Evolutionary conservation across 2,113 vertebrate genomes (phyloP), one percentile per base, ranked within the genome.

Genomic region (Nerophis lumbriciformis): DNA sequence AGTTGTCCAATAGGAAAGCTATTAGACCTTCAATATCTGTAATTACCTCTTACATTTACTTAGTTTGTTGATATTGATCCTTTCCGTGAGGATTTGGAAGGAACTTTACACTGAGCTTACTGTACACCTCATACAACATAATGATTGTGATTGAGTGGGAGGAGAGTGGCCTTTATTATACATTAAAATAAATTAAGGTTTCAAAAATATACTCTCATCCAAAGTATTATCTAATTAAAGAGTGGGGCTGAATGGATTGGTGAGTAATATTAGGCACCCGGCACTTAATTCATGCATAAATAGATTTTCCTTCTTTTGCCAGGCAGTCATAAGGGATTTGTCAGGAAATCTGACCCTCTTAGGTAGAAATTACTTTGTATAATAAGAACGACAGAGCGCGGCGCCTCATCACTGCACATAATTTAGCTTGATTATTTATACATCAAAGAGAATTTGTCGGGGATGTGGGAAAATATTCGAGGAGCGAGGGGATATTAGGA

Each of bases 381-480:
- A 95, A 96, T 94, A 95, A 91, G 93, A 94, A 93, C 92, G 90
- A 88, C 87, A 88, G 91, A 88, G 92, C 89, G 89, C 80, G 83
- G 64, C 88, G 90, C 89, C 91, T 94, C 90, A 79, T 90, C 89
- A 84, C 89, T 68, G 84, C 93, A 93, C 92, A 94, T 94, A 93
- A 95, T 96, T 97, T 94, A 91, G 90, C 92, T 91, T 92, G 94
- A 98, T 98, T 97, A 98, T 97, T 98, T 98, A 95, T 96, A 98
- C 94, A 98, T 97, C 94, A 98, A 96, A 95, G 93, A 81, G 81
- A 92, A 90, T 92, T 88, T 88, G 90, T 92, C 89, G 91, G 85
- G 74, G 91, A 93, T 91, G 90, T 91, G 86, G 89, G 90, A 91
- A 93, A 93, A 93, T 93, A 92, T 93, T 92, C 92, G 91, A 94